These are phyloP conservation scores for Pipistrellus kuhlii DNA, from an alignment of 2,797 vertebrate genomes.

Conservation along the genomic window DNA sequence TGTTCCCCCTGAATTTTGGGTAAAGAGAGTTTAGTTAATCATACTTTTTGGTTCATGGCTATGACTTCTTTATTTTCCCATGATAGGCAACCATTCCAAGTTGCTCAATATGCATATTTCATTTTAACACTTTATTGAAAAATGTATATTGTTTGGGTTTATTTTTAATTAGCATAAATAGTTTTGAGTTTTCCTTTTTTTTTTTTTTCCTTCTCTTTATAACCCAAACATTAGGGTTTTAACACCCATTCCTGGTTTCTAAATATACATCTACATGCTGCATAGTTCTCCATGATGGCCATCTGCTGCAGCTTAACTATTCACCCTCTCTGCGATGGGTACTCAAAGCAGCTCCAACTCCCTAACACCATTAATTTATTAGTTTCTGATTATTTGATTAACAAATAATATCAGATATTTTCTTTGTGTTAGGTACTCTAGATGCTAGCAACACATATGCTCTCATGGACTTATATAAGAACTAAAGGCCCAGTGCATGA, in stretches of 20 bases:
- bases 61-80: not conserved
- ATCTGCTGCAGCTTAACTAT: not conserved
- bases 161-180: not conserved
- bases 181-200: not conserved
- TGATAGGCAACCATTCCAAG: not conserved
- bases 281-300: not conserved
- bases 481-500: no score
- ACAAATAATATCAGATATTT: not conserved
- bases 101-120: not conserved
- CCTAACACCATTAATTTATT: not conserved
- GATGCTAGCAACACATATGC: not conserved
- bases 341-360: not conserved
- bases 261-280: not conserved
- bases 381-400: not conserved
- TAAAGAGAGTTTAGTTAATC: not conserved
- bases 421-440: not conserved
- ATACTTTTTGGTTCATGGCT: not conserved
- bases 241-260: not conserved
- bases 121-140: slow-evolving; percentile 27
- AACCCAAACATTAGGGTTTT: not conserved
- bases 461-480: not conserved
- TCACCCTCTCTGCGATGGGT: not conserved
- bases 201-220: not conserved
- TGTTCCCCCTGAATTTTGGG: not conserved
- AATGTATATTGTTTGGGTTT: not conserved